Evolutionary conservation across 2,113 vertebrate genomes (phyloP).

Genomic region (Eublepharis macularius): DNA sequence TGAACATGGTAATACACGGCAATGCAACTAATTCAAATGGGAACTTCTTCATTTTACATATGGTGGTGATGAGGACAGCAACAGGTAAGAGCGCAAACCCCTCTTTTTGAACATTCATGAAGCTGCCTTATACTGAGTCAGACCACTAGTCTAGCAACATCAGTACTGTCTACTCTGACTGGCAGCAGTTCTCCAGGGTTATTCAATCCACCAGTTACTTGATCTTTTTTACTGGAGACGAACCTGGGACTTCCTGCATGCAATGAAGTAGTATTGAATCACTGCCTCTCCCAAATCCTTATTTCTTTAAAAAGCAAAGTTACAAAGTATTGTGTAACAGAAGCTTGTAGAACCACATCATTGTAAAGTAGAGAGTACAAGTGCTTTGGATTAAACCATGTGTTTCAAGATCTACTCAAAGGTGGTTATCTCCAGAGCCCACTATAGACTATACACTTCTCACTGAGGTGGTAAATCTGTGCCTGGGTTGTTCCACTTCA

Average conservation of each 20-base stretch:
- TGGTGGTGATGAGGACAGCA: background rate
- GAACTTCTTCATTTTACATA: background rate
- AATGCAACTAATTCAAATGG: background rate
- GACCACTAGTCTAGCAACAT: too few species aligned
- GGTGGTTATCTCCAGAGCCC: fast-evolving
- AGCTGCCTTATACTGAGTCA: too few species aligned
- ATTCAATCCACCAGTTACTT: too few species aligned
- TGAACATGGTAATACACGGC: background rate
- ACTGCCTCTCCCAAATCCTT: too few species aligned
- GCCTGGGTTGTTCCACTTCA: background rate
- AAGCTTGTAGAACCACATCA: background rate
- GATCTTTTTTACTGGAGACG: too few species aligned
- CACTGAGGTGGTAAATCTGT: background rate
- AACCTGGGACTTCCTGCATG: too few species aligned
- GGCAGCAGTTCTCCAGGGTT: too few species aligned
- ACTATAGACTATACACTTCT: background rate
- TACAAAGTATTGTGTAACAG: background rate
- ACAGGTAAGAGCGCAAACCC: background rate
- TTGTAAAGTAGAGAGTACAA: background rate
- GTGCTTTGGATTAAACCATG: background rate
- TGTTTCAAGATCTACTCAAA: fast-evolving
- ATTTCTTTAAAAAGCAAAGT: background rate
- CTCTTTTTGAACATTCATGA: background rate
- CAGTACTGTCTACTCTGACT: too few species aligned
- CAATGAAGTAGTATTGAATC: too few species aligned